Percentiles rank a stretch among this genome's conserved stretches.
Evolutionary conservation across 2,888 invertebrate species (phyloP).

Genomic region (Campopleginae sp.): DNA sequence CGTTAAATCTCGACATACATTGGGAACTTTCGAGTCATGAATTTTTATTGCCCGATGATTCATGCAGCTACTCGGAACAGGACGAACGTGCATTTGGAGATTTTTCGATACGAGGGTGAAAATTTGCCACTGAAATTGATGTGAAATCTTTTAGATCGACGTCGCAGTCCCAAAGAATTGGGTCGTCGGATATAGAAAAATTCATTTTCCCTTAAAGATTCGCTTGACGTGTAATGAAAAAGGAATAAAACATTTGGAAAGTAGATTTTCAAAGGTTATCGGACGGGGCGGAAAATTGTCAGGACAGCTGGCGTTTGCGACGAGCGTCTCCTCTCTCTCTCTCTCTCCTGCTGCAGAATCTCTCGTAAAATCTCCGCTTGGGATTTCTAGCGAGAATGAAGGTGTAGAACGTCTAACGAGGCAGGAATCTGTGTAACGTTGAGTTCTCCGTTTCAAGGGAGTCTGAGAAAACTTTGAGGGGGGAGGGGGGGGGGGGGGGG

Average conservation of each 20-base stretch:
- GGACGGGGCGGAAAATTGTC: conserved; percentile 21
- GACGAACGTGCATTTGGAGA: not conserved
- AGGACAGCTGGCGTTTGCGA: conserved; percentile 39
- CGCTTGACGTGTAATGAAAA: not conserved
- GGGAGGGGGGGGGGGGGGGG: too few relatives aligned
- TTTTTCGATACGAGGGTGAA: not conserved
- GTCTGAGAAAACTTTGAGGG: conserved; percentile 6
- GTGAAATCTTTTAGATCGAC: not conserved
- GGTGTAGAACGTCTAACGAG: conserved; percentile 55
- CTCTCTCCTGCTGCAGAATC: conserved; percentile 11
- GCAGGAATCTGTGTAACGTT: conserved; percentile 52
- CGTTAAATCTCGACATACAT: too few relatives aligned
- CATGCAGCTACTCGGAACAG: not conserved
- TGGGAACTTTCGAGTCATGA: too few relatives aligned
- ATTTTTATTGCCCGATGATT: not conserved
- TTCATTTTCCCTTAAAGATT: not conserved
- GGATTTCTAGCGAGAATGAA: conserved; percentile 14
- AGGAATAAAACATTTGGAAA: not conserved
- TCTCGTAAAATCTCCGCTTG: conserved; percentile 46
- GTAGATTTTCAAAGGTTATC: conserved; percentile 9
- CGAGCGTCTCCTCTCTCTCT: conserved; percentile 3
- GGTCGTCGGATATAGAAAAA: not conserved
- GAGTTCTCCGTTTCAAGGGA: conserved; percentile 37
- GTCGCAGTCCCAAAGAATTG: not conserved
- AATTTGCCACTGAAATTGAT: not conserved